Conservation (phyloP, 2,888 invertebrate species). For the Pegoplata infirma region DNA sequence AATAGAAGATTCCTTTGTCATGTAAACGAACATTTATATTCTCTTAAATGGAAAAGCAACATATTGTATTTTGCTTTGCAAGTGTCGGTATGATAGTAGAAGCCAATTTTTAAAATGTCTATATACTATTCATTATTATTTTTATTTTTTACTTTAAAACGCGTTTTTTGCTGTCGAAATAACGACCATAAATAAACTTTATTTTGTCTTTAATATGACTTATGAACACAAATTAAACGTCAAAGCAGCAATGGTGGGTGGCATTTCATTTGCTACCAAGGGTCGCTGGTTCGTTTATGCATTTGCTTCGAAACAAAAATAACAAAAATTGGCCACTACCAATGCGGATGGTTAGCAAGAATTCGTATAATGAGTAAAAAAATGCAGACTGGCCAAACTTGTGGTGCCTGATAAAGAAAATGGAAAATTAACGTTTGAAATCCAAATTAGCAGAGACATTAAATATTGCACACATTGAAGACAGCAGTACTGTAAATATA, state of each 20-base stretch:
- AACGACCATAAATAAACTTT: constrained; percentile 63
- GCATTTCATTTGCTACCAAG: constrained; percentile 16
- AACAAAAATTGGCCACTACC: constrained; percentile 24
- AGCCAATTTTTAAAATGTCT: constrained; percentile 32
- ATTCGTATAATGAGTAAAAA: background rate
- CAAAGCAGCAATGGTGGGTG: constrained; percentile 47
- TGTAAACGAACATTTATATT: no score
- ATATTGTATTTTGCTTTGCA: constrained; percentile 4
- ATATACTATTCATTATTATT: background rate
- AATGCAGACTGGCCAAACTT: constrained; percentile 29
- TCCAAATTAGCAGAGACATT: no score
- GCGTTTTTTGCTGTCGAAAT: constrained; percentile 49
- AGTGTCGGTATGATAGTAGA: no score
- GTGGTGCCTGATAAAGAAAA: background rate
- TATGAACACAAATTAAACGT: constrained; percentile 65
- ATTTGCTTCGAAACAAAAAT: constrained; percentile 8
- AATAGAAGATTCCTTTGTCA: no score
- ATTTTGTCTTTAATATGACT: constrained; percentile 64
- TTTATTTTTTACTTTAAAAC: constrained; percentile 28
- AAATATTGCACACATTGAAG: no score
- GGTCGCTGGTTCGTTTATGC: background rate
- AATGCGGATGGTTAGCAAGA: background rate
- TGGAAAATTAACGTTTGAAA: no score
- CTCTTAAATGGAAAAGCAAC: background rate
- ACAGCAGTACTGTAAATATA: no score